A percentile compares a stretch with the other conserved stretches of the same genome.
These are phyloP conservation scores for Enchytraeus crypticus DNA, from an alignment of 2,888 invertebrate species.

Conservation along the genomic window DNA sequence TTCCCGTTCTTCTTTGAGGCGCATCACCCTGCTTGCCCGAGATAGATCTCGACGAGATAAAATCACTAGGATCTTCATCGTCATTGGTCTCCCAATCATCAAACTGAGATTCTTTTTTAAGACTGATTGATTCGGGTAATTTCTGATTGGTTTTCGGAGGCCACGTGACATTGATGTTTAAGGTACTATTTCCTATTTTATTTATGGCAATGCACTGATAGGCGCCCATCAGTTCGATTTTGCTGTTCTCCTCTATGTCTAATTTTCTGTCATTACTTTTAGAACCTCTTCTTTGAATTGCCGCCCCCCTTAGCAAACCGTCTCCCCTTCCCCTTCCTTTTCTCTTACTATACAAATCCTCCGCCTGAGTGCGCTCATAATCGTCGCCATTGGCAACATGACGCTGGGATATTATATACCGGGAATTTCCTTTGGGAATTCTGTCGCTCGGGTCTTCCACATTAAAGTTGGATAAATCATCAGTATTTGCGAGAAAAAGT, in stretches of 20 bases:
- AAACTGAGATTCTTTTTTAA: too few species aligned
- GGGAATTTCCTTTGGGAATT: not conserved
- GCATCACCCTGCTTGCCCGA: not conserved
- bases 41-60: not conserved
- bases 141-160: slow-evolving; percentile 23
- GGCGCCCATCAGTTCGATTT: slow-evolving; percentile 22
- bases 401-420: not conserved
- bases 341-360: too few species aligned
- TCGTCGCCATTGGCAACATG: not conserved
- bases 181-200: slow-evolving; percentile 43
- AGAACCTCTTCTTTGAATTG: not conserved
- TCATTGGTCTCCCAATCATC: too few species aligned
- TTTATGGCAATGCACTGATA: slow-evolving; percentile 44
- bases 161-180: slow-evolving; percentile 42
- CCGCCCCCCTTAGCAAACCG: not conserved
- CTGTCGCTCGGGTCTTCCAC: too few species aligned
- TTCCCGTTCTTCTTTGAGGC: too few species aligned
- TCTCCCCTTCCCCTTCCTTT: not conserved
- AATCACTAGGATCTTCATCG: not conserved
- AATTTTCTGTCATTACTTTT: too few species aligned
- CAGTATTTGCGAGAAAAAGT: too few species aligned
- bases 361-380: not conserved
- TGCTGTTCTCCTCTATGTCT: slow-evolving; percentile 31
- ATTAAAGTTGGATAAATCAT: too few species aligned
- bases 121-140: not conserved